A percentile compares a stretch with the other conserved stretches of the same genome.
phyloP scores from a whole-genome alignment of 2,888 invertebrate species.

The Callyntrura guangdongensis region DNA sequence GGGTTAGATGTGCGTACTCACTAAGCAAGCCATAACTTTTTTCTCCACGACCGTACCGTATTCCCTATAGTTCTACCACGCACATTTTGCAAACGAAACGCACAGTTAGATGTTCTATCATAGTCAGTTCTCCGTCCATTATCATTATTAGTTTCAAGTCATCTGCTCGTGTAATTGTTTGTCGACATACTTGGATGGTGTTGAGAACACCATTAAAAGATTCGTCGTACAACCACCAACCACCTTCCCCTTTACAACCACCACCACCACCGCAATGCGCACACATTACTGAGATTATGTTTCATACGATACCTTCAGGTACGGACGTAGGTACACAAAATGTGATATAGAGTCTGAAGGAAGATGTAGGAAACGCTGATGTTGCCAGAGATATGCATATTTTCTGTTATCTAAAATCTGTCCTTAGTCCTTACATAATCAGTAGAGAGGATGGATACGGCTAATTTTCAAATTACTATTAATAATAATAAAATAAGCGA shows the following conservation, averaged over 20 bases:
- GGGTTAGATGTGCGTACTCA: not conserved
- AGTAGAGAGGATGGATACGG: conserved; percentile 59
- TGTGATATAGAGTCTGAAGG: not conserved
- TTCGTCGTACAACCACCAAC: conserved; percentile 24
- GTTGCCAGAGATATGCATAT: conserved; percentile 64
- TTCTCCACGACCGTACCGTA: not conserved
- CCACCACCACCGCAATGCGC: not conserved
- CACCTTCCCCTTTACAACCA: not conserved
- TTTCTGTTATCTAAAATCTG: conserved; percentile 41
- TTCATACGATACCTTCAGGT: not conserved
- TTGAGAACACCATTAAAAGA: conserved; percentile 40
- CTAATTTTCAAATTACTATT: conserved; percentile 73
- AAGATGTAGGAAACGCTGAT: conserved; percentile 33
- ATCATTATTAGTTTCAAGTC: conserved; percentile 45
- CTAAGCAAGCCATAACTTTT: not conserved
- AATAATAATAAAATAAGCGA: conserved; percentile 42
- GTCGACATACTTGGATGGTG: conserved; percentile 73
- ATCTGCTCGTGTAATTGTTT: conserved; percentile 67
- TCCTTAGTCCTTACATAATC: conserved; percentile 64
- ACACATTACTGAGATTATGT: not conserved
- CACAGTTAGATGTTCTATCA: not conserved
- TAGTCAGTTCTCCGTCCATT: conserved; percentile 20
- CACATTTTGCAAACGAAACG: conserved; percentile 38
- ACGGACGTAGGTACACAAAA: not conserved
- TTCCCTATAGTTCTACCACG: not conserved